These are phyloP conservation scores for Oscarella lobularis DNA, from an alignment of 37 sponge, comb jelly and placozoan species.

Conservation along the genomic window DNA sequence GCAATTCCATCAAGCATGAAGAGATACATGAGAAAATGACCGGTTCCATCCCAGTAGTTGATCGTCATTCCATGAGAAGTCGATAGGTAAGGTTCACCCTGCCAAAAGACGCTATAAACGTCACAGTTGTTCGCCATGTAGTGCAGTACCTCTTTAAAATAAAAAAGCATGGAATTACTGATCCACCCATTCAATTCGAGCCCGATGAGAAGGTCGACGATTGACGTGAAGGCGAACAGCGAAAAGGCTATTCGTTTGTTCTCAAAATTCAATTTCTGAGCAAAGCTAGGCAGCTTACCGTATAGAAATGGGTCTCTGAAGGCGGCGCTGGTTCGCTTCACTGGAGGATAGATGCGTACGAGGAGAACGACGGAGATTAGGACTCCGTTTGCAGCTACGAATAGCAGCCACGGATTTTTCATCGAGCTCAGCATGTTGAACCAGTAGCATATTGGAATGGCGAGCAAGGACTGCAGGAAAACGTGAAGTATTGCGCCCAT, in stretches of 20 bases:
- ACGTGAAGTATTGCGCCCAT: too few species aligned
- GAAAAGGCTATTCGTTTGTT: background rate
- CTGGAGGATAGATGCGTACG: background rate
- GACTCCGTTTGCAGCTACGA: background rate
- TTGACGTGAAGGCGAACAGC: background rate
- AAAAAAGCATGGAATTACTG: background rate
- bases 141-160: slow-evolving; percentile 3
- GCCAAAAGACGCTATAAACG: background rate
- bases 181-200: background rate
- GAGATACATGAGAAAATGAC: background rate
- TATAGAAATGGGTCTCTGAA: background rate
- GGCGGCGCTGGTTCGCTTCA: background rate
- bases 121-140: background rate
- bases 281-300: background rate
- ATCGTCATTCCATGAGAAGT: slow-evolving; percentile 9
- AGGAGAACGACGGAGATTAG: background rate
- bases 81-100: background rate
- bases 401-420: background rate
- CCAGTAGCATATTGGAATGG: background rate
- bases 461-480: too few species aligned
- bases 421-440: background rate
- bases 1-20: slow-evolving; percentile 1
- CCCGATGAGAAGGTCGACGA: slow-evolving; percentile 6
- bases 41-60: slow-evolving; percentile 16
- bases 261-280: background rate